These are phyloP conservation scores for Larimichthys crocea DNA, from an alignment of 2,113 vertebrate species.

Conservation along the genomic window DNA sequence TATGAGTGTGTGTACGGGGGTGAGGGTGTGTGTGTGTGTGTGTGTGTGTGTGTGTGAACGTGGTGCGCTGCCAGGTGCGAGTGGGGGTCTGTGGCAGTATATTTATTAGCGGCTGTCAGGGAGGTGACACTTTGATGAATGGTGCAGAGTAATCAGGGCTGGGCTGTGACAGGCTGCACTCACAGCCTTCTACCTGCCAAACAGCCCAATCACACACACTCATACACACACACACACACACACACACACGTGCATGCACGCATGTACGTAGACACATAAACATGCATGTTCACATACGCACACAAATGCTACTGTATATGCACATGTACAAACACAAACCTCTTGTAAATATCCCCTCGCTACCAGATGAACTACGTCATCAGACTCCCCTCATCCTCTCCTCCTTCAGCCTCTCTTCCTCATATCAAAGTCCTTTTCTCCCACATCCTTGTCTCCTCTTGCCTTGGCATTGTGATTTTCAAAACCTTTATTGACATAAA, in stretches of 20 bases:
- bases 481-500: conserved; percentile 66
- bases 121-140: conserved; percentile 99
- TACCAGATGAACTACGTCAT: conserved; percentile 60
- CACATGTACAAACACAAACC: conserved; percentile 56
- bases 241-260: not conserved
- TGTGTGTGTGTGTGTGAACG: conserved; percentile 70
- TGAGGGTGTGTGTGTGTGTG: conserved; percentile 37
- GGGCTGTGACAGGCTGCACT: conserved; percentile 93
- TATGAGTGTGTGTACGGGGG: conserved; percentile 27
- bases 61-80: conserved; percentile 95
- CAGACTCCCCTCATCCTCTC: conserved; percentile 46
- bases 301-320: conserved; percentile 50
- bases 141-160: conserved; percentile 98
- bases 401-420: conserved; percentile 41
- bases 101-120: conserved; percentile 99
- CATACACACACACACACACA: conserved; percentile 56
- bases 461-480: conserved; percentile 36
- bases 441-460: conserved; percentile 22
- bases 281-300: conserved; percentile 20
- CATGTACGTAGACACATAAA: conserved; percentile 20
- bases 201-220: conserved; percentile 86
- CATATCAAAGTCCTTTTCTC: conserved; percentile 22
- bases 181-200: conserved; percentile 95
- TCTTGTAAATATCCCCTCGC: conserved; percentile 56
- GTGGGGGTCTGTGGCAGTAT: conserved; percentile 94